These are phyloP conservation scores for Aphelocoma coerulescens DNA, from an alignment of 2,113 vertebrate species.

Conservation along the genomic window DNA sequence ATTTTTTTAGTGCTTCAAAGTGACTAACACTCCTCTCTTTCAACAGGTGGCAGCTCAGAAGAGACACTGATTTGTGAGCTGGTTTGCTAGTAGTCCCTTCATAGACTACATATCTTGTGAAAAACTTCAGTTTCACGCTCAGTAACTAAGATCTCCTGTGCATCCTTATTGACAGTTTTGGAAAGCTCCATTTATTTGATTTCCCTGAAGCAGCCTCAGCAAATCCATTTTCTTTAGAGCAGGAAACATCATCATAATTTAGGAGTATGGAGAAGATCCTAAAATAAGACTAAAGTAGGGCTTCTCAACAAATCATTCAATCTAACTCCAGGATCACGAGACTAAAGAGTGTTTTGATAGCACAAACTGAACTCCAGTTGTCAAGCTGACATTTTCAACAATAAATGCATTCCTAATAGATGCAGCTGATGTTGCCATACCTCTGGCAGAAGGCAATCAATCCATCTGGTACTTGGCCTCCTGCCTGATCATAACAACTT, in stretches of 20 bases:
- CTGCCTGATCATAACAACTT: conserved; percentile 40
- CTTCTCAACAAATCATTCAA: not conserved
- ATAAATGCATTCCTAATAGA: conserved; percentile 20
- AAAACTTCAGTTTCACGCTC: not conserved
- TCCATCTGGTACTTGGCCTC: conserved; percentile 40
- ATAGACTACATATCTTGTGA: not conserved
- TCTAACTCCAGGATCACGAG: not conserved
- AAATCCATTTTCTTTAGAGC: not conserved
- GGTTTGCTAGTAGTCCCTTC: not conserved
- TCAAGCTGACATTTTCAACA: conserved; percentile 4
- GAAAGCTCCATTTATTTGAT: not conserved
- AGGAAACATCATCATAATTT: not conserved
- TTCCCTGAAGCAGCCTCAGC: not conserved
- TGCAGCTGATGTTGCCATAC: conserved; percentile 40
- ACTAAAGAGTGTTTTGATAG: conserved; percentile 26
- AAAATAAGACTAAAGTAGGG: not conserved
- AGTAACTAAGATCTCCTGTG: not conserved
- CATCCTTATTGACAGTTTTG: not conserved
- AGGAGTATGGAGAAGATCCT: not conserved
- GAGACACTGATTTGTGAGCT: not conserved
- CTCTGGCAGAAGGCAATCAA: conserved; percentile 50
- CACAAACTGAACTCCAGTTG: conserved; percentile 29
- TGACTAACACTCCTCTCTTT: not conserved
- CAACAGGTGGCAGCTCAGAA: not conserved
- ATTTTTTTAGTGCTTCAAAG: not conserved